Evolutionary conservation across 2,113 vertebrate species (phyloP), one percentile per base, ranked within the genome.

Genomic region (Myotis yumanensis): DNA sequence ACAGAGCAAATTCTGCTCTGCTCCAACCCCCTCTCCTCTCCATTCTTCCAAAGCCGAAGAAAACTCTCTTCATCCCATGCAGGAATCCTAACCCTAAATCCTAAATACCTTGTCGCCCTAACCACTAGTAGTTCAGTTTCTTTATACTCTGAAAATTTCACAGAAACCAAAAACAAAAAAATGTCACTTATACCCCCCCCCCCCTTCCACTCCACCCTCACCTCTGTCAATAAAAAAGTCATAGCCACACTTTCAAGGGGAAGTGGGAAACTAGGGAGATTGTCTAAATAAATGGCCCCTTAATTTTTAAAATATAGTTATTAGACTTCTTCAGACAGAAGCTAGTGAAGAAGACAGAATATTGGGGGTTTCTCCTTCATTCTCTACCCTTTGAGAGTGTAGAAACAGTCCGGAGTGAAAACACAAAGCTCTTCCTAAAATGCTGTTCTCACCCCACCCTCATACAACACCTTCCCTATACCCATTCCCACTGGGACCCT

Each of bases 131-230:
- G 32, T 84, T 84, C 66, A 62, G 54, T 90, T 94, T 94, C 64
- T 92, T 94, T 32, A 84, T 80, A 23, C 11, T 82, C 85, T 72
- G 84, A 96, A 79, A 79, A 69, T 77, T 83, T 90, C 72, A 88
- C 68, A 93, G 35, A 51, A 94, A 91, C 57, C 71, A 66, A 92
- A 94, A 94, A 71, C 20, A 57, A 57, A 57, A 57, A 54, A 12
- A 28, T 11, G 4, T 11, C 30, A 64, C 5, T 77, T 51, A 77
- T 1, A 28, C 30, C n/a, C 14, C 48, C 23, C 62, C 30, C n/a
- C 14, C 48, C 23, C 62, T 72, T 80, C 71, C 43, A 40, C 40
- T 43, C 75, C 9, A 68, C 5, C 25, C 22, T 85, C 25, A 30
- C 1, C 48, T 30, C 59, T 89, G 46, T 69, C 73, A 92, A 72